Evolutionary conservation across 2,797 vertebrate genomes (phyloP), one percentile per base, ranked within the genome.

Genomic region (Microhierax caerulescens): DNA sequence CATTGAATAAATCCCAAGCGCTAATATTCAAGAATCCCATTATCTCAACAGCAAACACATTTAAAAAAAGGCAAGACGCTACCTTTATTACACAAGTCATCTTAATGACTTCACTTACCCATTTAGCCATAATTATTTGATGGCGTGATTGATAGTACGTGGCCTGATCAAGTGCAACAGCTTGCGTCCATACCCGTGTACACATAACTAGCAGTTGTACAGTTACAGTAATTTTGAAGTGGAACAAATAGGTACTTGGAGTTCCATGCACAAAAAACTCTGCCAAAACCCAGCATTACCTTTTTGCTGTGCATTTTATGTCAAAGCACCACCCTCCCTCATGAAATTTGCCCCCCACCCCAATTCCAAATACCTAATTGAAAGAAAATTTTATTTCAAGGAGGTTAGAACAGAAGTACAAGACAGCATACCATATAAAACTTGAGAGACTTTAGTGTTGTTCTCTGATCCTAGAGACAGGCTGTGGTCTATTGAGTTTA

Each of bases 101-200:
- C 37, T 11, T 11, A 50, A 20, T 7, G 45, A 41, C 70, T 36
- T 65, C 37, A 5, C n/a, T 37, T 12, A 5, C 0, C 5, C 37
- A 4, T 34, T 50, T 28, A 39, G 65, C 25, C 8, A 3, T 14
- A 24, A 50, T 19, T 21, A 79, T 10, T 23, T 23, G 59, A 22
- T 5, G 47, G 41, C 1, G 2, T 11, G 45, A 72, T 4, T 30
- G 45, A 17, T 2, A 20, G 20, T 1, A 10, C 32, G 3, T 0
- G 18, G 34, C 30, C n/a, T 45, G 12, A 25, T 5, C 13, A 5
- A 25, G 14, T 4, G 27, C 8, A n/a, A 32, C 22, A n/a, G 6
- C 30, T 9, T 9, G 22, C 5, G 10, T 5, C 7, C 5, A 0
- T 8, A 19, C 14, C 21, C 20, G 41, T 3, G 39, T 18, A 3